Conservation (phyloP, 2,113 vertebrate species). For the Xiphophorus maculatus region DNA sequence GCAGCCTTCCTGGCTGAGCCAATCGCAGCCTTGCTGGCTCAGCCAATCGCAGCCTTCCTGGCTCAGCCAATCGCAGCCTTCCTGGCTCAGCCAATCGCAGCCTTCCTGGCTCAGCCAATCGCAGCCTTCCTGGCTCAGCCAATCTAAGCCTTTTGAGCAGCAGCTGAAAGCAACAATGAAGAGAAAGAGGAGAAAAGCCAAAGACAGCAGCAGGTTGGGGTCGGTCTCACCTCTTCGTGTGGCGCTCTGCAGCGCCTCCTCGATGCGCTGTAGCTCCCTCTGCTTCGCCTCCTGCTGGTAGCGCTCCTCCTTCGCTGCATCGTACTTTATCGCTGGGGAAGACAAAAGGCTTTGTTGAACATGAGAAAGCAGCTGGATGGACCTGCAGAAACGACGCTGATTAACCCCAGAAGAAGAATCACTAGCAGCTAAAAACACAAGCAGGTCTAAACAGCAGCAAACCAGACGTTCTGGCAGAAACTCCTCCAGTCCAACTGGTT, state of each 20-base stretch:
- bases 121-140: too few species aligned
- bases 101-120: too few species aligned
- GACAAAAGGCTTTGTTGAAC: not conserved
- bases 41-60: too few species aligned
- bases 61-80: too few species aligned
- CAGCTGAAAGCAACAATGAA: not conserved
- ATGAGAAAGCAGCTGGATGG: not conserved
- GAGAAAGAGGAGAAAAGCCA: not conserved
- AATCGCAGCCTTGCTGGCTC: too few species aligned
- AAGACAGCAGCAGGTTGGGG: not conserved
- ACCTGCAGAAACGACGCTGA: not conserved
- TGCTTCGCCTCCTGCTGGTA: slow-evolving; percentile 92
- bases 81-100: too few species aligned
- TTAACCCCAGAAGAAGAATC: not conserved
- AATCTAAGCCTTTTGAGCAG: not conserved
- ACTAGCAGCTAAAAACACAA: too few species aligned
- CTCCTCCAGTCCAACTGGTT: not conserved
- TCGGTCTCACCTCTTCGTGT: slow-evolving; percentile 85
- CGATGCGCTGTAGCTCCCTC: slow-evolving; percentile 90
- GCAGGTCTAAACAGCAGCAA: not conserved
- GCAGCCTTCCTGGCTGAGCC: too few species aligned
- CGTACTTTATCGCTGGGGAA: slow-evolving; percentile 88
- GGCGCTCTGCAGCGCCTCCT: slow-evolving; percentile 89
- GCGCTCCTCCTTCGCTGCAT: slow-evolving; percentile 92
- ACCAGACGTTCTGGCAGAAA: too few species aligned